Evolutionary conservation across 2,113 vertebrate species (phyloP).

Genomic region (Cardinalis cardinalis): DNA sequence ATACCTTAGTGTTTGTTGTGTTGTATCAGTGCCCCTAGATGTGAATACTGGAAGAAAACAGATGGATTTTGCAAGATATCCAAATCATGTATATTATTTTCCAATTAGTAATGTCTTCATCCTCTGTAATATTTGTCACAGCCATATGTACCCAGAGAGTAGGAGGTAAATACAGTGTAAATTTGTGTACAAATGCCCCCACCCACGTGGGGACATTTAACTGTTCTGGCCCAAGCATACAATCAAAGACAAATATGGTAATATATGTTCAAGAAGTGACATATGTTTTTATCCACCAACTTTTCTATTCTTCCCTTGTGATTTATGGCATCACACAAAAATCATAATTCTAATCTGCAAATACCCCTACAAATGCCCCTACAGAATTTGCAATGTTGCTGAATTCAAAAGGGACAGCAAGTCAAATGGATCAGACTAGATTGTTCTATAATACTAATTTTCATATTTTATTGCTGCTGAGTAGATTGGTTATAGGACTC

Average conservation of each 20-base stretch:
- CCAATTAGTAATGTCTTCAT: background rate
- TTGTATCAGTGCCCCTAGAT: background rate
- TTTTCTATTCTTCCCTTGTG: background rate
- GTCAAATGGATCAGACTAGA: background rate
- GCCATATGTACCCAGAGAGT: background rate
- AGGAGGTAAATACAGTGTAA: background rate
- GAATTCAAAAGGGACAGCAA: background rate
- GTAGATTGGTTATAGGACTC: background rate
- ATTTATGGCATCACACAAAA: background rate
- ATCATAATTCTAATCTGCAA: background rate
- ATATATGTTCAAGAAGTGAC: background rate
- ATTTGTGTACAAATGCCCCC: background rate
- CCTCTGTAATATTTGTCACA: background rate
- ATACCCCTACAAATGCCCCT: background rate
- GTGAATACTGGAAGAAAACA: background rate
- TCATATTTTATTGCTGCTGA: background rate
- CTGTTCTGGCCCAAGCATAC: background rate
- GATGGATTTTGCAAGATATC: background rate
- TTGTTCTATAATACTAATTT: background rate
- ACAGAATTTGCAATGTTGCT: background rate
- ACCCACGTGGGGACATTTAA: background rate
- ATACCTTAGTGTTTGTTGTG: background rate
- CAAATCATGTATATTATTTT: background rate
- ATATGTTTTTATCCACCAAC: background rate
- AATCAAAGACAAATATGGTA: background rate